Evolutionary conservation across 2,113 vertebrate genomes (phyloP).

Genomic region (Cryptomyrus ogoouensis): DNA sequence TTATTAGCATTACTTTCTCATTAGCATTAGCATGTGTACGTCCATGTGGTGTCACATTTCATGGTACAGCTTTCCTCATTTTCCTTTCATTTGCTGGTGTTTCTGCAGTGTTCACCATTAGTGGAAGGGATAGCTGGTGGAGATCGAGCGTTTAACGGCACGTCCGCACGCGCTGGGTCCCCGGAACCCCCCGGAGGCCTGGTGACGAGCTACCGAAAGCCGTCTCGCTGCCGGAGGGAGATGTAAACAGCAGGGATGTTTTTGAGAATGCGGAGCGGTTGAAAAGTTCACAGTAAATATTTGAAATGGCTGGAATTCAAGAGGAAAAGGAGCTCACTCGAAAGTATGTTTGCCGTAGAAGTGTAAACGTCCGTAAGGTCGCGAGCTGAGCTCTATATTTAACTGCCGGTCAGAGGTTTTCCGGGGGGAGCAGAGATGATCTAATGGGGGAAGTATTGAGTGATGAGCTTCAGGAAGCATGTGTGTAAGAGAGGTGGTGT

Average conservation of each 20-base stretch:
- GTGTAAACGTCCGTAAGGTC: constrained; percentile 12
- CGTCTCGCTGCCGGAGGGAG: not conserved
- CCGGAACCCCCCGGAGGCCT: not conserved
- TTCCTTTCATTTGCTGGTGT: not conserved
- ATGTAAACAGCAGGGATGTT: constrained; percentile 17
- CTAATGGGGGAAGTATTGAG: not conserved
- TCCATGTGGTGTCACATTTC: not conserved
- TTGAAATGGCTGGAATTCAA: constrained; percentile 25
- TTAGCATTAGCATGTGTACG: not conserved
- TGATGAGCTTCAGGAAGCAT: not conserved
- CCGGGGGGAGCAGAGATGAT: not conserved
- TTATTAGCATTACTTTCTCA: not conserved
- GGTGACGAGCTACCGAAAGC: not conserved
- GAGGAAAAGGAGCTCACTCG: constrained; percentile 19
- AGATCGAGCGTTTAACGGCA: not conserved
- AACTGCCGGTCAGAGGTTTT: not conserved
- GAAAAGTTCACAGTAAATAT: constrained; percentile 24
- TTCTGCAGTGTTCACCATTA: not conserved
- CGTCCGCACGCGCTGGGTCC: not conserved
- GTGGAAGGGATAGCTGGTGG: not conserved
- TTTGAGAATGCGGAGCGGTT: constrained; percentile 17
- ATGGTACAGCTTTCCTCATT: not conserved
- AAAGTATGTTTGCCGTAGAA: constrained; percentile 16
- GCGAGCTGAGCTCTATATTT: constrained; percentile 11
- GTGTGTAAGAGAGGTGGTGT: not conserved